Conservation (phyloP, 2,113 vertebrate species). For the Sturnus vulgaris region DNA sequence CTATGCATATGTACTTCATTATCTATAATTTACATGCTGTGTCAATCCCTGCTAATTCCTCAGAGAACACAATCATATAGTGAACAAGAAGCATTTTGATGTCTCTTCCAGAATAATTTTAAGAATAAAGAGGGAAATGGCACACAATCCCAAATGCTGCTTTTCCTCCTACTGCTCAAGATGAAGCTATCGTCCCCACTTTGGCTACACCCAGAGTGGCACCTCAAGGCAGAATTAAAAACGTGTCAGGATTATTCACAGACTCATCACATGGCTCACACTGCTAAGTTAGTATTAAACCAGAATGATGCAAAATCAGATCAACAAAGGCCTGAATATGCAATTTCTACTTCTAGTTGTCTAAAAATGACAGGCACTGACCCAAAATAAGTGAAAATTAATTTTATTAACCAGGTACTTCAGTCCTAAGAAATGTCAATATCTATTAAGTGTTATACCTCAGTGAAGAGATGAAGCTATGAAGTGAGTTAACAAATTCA, state of each 20-base stretch:
- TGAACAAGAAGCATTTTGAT: neutral
- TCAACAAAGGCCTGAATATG: neutral
- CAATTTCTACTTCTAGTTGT: neutral
- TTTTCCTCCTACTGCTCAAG: neutral
- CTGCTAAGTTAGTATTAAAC: neutral
- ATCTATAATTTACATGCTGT: constrained; percentile 14
- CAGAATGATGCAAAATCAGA: neutral
- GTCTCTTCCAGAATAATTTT: neutral
- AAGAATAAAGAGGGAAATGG: neutral
- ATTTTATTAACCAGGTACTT: neutral
- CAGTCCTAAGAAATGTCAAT: neutral
- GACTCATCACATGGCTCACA: neutral
- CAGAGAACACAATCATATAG: neutral
- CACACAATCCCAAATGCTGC: neutral
- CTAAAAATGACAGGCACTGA: neutral
- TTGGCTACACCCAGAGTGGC: neutral
- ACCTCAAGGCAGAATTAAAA: constrained; percentile 31
- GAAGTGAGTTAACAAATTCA: neutral
- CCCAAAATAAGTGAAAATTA: neutral
- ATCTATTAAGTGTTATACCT: neutral
- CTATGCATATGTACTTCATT: constrained; percentile 9
- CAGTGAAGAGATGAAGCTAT: neutral
- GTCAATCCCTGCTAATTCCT: neutral
- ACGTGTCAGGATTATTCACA: neutral
- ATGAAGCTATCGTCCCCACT: neutral